Percentiles rank a stretch among this genome's conserved stretches.
Conservation (phyloP, 2,797 vertebrate genomes). For the Tachyglossus aculeatus region DNA sequence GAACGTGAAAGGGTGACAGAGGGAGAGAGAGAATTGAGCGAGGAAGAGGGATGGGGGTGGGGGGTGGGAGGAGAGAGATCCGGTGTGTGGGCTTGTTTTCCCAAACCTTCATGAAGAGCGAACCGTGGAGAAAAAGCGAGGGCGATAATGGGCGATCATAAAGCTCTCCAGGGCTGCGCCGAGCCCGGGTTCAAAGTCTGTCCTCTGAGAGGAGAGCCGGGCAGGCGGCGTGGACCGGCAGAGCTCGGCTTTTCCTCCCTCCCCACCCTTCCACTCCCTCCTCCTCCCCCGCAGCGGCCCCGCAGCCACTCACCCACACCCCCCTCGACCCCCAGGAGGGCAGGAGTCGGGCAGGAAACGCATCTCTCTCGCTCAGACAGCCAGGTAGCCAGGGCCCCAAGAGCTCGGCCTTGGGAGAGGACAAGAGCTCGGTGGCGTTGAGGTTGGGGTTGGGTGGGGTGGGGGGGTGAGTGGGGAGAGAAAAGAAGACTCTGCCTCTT, state of each 20-base stretch:
- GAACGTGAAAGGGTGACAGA: background rate
- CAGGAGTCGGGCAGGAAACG: constrained; percentile 50
- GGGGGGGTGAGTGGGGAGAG: background rate
- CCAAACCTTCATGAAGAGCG: constrained; percentile 25
- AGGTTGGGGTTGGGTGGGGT: background rate
- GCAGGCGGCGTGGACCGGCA: background rate
- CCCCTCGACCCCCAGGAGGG: constrained; percentile 8
- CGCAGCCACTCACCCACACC: constrained; percentile 33
- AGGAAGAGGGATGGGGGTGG: background rate
- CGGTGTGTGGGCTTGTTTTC: background rate
- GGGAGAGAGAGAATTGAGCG: background rate
- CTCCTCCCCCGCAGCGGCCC: constrained; percentile 2
- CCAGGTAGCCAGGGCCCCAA: constrained; percentile 57
- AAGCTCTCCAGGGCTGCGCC: constrained; percentile 32
- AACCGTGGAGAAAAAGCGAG: constrained; percentile 14
- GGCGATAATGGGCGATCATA: constrained; percentile 11
- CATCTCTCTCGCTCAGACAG: constrained; percentile 51
- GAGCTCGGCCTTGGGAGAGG: constrained; percentile 29
- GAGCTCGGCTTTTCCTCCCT: constrained; percentile 37
- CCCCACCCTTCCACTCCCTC: constrained; percentile 8
- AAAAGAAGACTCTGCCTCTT: constrained; percentile 35
- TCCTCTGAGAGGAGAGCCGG: background rate
- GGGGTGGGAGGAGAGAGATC: background rate
- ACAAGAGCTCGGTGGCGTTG: background rate
- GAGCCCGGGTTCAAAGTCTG: constrained; percentile 57